phyloP scores from a whole-genome alignment of 2,888 invertebrate species.

The Drosophila anomelani region DNA sequence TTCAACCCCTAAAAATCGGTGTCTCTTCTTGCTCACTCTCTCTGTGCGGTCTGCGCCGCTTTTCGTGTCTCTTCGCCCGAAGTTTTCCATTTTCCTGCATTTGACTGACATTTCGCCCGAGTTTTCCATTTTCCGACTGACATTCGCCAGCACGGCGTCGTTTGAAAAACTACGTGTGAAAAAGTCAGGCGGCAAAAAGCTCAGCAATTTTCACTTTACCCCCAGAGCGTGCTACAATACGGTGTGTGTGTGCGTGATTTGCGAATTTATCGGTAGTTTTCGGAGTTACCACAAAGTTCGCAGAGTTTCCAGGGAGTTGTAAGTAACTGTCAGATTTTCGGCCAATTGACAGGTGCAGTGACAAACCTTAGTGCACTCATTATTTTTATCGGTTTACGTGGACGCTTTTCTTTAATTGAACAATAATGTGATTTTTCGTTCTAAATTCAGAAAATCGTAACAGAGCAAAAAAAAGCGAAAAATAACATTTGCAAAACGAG shows the following conservation, averaged over 20 bases:
- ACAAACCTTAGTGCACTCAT: slow-evolving; percentile 28
- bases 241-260: slow-evolving; percentile 32
- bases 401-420: slow-evolving; percentile 5
- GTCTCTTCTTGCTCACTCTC: slow-evolving; percentile 22
- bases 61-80: slow-evolving; percentile 46
- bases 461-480: slow-evolving; percentile 3
- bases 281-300: slow-evolving; percentile 11
- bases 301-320: slow-evolving; percentile 18
- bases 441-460: slow-evolving; percentile 19
- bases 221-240: slow-evolving; percentile 16
- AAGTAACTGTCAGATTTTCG: slow-evolving; percentile 11
- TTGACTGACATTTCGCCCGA: slow-evolving; percentile 71
- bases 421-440: slow-evolving; percentile 29
- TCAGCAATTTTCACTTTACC: slow-evolving; percentile 38
- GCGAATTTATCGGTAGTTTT: slow-evolving; percentile 31
- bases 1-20: slow-evolving; percentile 21
- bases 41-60: slow-evolving; percentile 5
- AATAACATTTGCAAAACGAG: not conserved
- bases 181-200: slow-evolving; percentile 51
- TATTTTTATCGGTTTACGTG: slow-evolving; percentile 5
- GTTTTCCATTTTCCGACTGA: slow-evolving; percentile 77
- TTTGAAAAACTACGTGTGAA: slow-evolving; percentile 68
- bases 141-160: slow-evolving; percentile 77
- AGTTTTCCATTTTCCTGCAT: slow-evolving; percentile 78
- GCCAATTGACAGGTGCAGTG: slow-evolving; percentile 29